Evolutionary conservation across 2,113 vertebrate genomes (phyloP).

Genomic region (Solea solea): DNA sequence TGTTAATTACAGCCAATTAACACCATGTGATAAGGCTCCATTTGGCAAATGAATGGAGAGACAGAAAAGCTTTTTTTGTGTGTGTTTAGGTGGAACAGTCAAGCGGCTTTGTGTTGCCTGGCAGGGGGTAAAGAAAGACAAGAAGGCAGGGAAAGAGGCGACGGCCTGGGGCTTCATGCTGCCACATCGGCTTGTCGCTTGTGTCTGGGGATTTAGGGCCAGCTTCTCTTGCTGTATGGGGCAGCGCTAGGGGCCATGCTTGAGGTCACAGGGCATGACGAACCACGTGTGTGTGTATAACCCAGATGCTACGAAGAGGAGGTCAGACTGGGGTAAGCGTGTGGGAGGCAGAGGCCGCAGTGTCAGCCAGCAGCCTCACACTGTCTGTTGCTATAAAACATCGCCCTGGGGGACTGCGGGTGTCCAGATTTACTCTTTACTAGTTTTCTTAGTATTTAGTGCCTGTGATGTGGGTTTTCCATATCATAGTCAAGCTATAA

Average conservation of each 20-base stretch:
- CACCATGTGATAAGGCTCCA: conserved; percentile 62
- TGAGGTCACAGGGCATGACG: conserved; percentile 58
- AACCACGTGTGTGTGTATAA: conserved; percentile 63
- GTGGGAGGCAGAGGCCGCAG: conserved; percentile 19
- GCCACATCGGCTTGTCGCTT: conserved; percentile 53
- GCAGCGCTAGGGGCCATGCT: conserved; percentile 34
- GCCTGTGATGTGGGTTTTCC: conserved; percentile 59
- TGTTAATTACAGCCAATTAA: conserved; percentile 68
- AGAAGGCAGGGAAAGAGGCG: conserved; percentile 10
- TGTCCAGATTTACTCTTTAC: conserved; percentile 46
- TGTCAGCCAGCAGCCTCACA: conserved; percentile 41
- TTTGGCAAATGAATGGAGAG: conserved; percentile 48
- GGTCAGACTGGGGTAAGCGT: conserved; percentile 21
- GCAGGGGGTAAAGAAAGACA: conserved; percentile 32
- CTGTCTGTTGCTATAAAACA: conserved; percentile 56
- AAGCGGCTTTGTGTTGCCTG: conserved; percentile 53
- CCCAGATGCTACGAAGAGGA: conserved; percentile 73
- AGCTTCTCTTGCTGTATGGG: conserved; percentile 29
- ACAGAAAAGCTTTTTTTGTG: conserved; percentile 54
- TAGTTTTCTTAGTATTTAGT: conserved; percentile 51
- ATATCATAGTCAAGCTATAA: conserved; percentile 64
- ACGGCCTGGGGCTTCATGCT: conserved; percentile 25
- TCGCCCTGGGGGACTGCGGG: conserved; percentile 56
- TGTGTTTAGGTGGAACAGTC: conserved; percentile 43
- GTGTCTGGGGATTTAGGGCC: conserved; percentile 50